Percentiles rank a stretch among this genome's conserved stretches.
Conservation (phyloP, 2,113 vertebrate species). For the Cyprinodon tularosa region DNA sequence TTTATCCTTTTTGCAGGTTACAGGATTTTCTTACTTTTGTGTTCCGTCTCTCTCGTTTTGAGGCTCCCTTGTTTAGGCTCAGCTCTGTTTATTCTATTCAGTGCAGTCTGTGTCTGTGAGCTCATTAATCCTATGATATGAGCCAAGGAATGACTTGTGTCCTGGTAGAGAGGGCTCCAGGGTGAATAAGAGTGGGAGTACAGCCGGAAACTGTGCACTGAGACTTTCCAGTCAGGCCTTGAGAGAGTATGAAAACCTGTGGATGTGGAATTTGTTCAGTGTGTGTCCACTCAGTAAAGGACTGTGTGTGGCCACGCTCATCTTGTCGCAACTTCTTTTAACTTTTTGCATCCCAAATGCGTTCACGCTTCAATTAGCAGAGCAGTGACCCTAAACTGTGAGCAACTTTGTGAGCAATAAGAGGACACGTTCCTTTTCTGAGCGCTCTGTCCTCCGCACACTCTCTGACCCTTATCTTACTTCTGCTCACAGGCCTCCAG, state of each 20-base stretch:
- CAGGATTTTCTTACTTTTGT: conserved; percentile 28
- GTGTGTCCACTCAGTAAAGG: conserved; percentile 33
- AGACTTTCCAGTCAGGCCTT: conserved; percentile 69
- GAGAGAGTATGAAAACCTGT: conserved; percentile 58
- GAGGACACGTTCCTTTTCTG: conserved; percentile 38
- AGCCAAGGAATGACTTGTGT: conserved; percentile 52
- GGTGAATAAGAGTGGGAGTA: conserved; percentile 63
- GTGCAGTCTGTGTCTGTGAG: conserved; percentile 49
- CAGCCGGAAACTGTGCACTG: conserved; percentile 37
- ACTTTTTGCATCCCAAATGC: conserved; percentile 39
- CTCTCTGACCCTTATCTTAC: conserved; percentile 50
- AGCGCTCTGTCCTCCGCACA: conserved; percentile 30
- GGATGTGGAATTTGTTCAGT: conserved; percentile 52
- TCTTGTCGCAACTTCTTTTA: conserved; percentile 42
- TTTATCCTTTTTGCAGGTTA: conserved; percentile 27
- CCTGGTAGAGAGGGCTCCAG: conserved; percentile 18
- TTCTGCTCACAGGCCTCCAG: conserved; percentile 21
- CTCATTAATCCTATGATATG: conserved; percentile 61
- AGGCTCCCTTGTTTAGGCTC: conserved; percentile 26
- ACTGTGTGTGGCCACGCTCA: conserved; percentile 62
- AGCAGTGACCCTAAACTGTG: conserved; percentile 37
- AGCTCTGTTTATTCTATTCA: conserved; percentile 59
- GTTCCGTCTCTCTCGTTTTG: conserved; percentile 25
- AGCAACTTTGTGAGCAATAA: conserved; percentile 23
- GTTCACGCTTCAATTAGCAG: conserved; percentile 46